These are phyloP conservation scores for Oikopleura albicans DNA, from an alignment of 23 tunicate genomes.

Conservation along the genomic window DNA sequence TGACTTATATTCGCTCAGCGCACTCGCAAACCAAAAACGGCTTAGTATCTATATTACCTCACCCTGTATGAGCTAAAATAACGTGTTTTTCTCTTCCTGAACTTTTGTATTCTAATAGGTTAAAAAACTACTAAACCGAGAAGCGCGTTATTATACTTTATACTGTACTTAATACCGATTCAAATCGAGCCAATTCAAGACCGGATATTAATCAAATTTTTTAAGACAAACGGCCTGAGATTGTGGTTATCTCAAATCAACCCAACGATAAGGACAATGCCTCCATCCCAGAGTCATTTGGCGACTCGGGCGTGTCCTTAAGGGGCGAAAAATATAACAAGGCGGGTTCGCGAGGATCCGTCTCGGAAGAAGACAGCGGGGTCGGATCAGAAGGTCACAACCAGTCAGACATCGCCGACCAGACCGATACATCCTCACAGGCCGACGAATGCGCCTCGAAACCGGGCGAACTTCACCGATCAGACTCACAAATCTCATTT, in stretches of 20 bases:
- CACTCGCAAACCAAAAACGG: no score
- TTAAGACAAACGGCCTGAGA: background rate
- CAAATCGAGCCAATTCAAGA: no score
- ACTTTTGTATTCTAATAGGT: no score
- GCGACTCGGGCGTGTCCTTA: background rate
- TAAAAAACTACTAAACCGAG: no score
- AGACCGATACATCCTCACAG: background rate
- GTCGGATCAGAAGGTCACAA: background rate
- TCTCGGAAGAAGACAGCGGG: constrained; percentile 4
- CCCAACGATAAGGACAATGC: constrained; percentile 1
- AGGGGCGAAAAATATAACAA: background rate
- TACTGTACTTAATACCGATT: no score
- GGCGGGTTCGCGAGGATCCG: background rate
- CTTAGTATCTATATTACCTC: no score
- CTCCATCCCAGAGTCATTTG: constrained; percentile 4
- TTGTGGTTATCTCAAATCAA: constrained; percentile 2
- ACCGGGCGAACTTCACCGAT: background rate
- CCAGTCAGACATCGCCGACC: background rate
- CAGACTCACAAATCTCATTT: background rate
- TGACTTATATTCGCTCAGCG: no score
- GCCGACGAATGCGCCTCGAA: background rate
- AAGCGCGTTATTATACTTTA: no score
- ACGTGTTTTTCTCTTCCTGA: no score
- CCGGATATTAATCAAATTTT: no score
- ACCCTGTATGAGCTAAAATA: no score